phyloP scores from a whole-genome alignment of 2,113 vertebrate species.

The Rhabdomys dilectus region DNA sequence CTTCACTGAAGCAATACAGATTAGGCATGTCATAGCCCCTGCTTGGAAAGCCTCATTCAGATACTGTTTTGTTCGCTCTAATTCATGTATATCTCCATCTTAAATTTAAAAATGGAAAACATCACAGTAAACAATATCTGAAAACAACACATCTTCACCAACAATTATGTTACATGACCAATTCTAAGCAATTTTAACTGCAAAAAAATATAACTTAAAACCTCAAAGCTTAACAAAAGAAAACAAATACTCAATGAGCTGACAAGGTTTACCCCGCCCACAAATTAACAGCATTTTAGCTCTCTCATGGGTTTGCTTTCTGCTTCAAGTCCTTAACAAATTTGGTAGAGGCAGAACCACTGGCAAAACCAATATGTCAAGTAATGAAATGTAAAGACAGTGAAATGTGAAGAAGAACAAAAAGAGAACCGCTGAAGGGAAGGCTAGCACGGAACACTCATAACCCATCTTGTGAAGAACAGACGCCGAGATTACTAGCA shows the following conservation, averaged over 20 bases:
- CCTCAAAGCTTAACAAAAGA: neutral
- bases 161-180: neutral
- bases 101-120: slow-evolving; percentile 77
- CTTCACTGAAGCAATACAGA: slow-evolving; percentile 97
- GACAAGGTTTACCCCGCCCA: neutral
- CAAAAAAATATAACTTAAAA: slow-evolving; percentile 47
- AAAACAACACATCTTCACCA: slow-evolving; percentile 60
- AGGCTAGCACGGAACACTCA: neutral
- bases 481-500: neutral
- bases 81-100: slow-evolving; percentile 92
- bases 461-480: slow-evolving; percentile 28
- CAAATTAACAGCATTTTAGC: neutral
- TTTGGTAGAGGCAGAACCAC: neutral
- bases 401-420: neutral
- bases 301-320: neutral
- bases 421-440: neutral
- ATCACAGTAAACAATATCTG: slow-evolving; percentile 55
- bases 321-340: slow-evolving; percentile 13
- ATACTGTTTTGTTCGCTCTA: slow-evolving; percentile 94
- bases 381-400: neutral
- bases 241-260: neutral
- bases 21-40: slow-evolving; percentile 95
- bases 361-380: slow-evolving; percentile 17
- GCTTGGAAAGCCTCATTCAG: slow-evolving; percentile 96
- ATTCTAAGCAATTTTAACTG: neutral